Conservation (phyloP, 2,888 invertebrate species). For the Netelia virgata region DNA sequence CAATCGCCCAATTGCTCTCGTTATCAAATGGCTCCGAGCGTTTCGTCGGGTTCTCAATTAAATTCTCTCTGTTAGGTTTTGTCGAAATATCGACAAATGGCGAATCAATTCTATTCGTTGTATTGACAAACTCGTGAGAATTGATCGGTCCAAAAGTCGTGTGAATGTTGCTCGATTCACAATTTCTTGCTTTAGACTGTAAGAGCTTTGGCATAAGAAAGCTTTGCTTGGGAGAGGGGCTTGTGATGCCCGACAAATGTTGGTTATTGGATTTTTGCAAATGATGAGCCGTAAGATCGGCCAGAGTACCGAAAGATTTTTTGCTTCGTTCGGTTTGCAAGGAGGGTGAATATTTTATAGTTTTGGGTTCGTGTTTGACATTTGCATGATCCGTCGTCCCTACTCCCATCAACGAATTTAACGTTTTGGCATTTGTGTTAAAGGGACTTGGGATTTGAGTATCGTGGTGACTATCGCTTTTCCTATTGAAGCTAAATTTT, state of each 20-base stretch:
- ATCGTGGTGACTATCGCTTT: constrained; percentile 18
- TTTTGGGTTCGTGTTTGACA: constrained; percentile 16
- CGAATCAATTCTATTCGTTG: background rate
- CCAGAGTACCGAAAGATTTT: constrained; percentile 76
- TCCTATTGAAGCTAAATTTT: constrained; percentile 70
- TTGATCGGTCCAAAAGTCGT: background rate
- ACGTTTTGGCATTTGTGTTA: constrained; percentile 17
- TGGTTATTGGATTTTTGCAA: constrained; percentile 75
- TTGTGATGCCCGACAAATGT: constrained; percentile 1
- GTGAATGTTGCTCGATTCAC: background rate
- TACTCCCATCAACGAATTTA: constrained; percentile 48
- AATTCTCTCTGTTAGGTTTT: constrained; percentile 52
- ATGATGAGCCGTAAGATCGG: constrained; percentile 80
- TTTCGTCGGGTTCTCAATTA: constrained; percentile 10
- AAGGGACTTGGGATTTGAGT: background rate
- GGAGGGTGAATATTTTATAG: background rate
- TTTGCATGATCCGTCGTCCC: constrained; percentile 47
- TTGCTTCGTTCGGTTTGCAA: constrained; percentile 29
- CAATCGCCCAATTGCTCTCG: constrained; percentile 81
- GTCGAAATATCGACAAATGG: background rate
- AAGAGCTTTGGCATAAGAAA: constrained; percentile 77
- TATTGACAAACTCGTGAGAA: constrained; percentile 4
- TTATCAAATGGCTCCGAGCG: constrained; percentile 43
- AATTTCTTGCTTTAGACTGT: constrained; percentile 16
- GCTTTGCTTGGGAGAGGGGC: constrained; percentile 55